Base-by-base conservation (phyloP, 2,113 vertebrate species). In the Heliornis fulica region DNA sequence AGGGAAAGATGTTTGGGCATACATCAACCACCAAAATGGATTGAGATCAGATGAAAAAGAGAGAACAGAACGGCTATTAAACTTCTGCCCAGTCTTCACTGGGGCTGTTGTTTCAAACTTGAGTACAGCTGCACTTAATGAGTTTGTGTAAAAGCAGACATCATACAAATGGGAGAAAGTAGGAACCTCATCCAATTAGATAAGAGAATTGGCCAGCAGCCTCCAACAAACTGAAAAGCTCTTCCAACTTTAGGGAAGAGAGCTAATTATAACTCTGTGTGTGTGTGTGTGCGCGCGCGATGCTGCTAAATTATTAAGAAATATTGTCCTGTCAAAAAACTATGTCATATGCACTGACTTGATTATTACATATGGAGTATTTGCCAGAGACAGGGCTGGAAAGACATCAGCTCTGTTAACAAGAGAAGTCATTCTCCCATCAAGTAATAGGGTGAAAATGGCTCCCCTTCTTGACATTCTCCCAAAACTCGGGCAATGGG, bases 51-150 rank as follows among this genome's bases (percentile, higher is more conserved):
- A 96, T 86, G 68, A 72, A 71, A 15, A 53, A 53, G 74, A 87
- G 87, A 90, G 85, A 89, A 86, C 78, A 91, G 87, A 82, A 83
- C 6, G 6, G 41, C 91, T 94, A 91, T 96, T 95, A 91, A 95
- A 66, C 28, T 83, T 83, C 82, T 63, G 50, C 76, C 65, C 54
- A 14, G 50, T 68, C 92, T 93, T 96, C 92, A 93, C 72, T 91
- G 72, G 43, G n/a, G 26, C 78, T 87, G 76, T 92, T 95, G 87
- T 95, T 94, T 93, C 43, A 86, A 92, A 90, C 69, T 96, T 32
- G 93, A 97, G 94, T 87, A 77, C 93, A 96, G 95, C 96, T 97
- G 90, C 85, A 88, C 90, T 97, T 97, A 97, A 96, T 96, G 96
- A 97, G 92, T 95, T 96, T 97, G 92, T 95, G 54, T 93, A 96